Evolutionary conservation across 1,140 invertebrate genomes (phyloP).

Genomic region (Scaptodrosophila lebanonensis): DNA sequence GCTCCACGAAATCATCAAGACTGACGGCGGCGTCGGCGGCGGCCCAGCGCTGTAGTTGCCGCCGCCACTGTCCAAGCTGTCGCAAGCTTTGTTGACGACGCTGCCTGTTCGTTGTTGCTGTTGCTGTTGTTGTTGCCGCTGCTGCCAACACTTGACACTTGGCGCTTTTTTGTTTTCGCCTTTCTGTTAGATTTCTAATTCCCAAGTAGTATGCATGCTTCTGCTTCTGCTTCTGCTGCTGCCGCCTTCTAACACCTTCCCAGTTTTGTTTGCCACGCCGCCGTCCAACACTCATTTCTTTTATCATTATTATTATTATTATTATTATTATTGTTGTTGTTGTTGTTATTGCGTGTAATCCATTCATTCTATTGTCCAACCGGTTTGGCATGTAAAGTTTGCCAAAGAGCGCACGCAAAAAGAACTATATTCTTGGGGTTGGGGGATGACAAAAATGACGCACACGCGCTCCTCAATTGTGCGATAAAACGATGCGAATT

Average conservation of each 20-base stretch:
- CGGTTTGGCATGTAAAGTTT: slow-evolving; percentile 13
- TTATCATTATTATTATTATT: too few species aligned
- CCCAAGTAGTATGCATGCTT: too few species aligned
- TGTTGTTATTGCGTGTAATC: not conserved
- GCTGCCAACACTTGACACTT: slow-evolving; percentile 9
- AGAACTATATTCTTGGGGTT: too few species aligned
- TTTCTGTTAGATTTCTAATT: too few species aligned
- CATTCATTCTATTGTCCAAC: slow-evolving; percentile 22
- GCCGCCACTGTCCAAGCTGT: not conserved
- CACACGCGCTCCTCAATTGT: too few species aligned
- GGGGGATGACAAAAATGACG: too few species aligned
- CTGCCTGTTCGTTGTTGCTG: not conserved
- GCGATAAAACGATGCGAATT: too few species aligned
- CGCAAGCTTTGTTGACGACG: not conserved
- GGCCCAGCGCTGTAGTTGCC: slow-evolving; percentile 4
- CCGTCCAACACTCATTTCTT: too few species aligned
- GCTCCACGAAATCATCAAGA: slow-evolving; percentile 75
- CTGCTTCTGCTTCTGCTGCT: not conserved
- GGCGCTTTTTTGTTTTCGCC: too few species aligned
- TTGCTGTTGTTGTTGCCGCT: not conserved
- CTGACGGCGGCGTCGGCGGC: slow-evolving; percentile 40
- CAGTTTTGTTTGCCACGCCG: slow-evolving; percentile 7
- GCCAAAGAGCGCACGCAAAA: too few species aligned
- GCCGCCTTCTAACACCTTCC: not conserved
- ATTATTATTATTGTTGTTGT: not conserved